Percentiles rank a stretch among this genome's conserved stretches.
Conservation (phyloP, 2,113 vertebrate species). For the Copsychus sechellarum region DNA sequence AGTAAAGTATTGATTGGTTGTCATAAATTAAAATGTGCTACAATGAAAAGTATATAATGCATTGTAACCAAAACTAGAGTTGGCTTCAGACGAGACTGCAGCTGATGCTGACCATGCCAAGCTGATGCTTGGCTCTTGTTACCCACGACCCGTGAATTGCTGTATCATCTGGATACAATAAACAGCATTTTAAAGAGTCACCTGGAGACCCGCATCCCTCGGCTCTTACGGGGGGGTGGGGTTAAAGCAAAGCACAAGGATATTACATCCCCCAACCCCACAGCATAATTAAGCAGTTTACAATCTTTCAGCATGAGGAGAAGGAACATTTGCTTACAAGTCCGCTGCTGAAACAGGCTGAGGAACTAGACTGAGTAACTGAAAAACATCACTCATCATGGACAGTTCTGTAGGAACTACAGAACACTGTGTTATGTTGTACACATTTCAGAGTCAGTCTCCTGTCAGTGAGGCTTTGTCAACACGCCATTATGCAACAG, state of each 20-base stretch:
- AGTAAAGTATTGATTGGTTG: too few relatives aligned
- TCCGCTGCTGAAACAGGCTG: neutral
- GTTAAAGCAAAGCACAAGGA: neutral
- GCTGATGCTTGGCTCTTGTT: too few relatives aligned
- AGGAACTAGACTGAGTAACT: accelerated
- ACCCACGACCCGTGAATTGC: too few relatives aligned
- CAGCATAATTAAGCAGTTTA: neutral
- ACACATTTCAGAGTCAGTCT: neutral
- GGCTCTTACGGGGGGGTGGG: too few relatives aligned
- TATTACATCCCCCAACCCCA: accelerated
- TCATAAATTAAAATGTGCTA: too few relatives aligned
- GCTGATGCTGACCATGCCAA: too few relatives aligned
- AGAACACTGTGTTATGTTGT: neutral
- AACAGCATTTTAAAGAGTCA: too few relatives aligned
- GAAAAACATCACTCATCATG: accelerated
- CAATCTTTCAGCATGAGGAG: neutral
- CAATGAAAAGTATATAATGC: too few relatives aligned
- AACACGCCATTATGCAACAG: neutral
- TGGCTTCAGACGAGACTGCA: too few relatives aligned
- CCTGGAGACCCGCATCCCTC: too few relatives aligned
- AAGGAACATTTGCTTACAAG: neutral
- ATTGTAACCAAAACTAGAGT: too few relatives aligned
- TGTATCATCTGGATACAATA: too few relatives aligned
- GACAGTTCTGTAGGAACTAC: neutral
- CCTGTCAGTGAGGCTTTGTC: neutral